These are phyloP conservation scores for Siniperca knerii DNA, from an alignment of 2,113 vertebrate genomes.

Conservation along the genomic window DNA sequence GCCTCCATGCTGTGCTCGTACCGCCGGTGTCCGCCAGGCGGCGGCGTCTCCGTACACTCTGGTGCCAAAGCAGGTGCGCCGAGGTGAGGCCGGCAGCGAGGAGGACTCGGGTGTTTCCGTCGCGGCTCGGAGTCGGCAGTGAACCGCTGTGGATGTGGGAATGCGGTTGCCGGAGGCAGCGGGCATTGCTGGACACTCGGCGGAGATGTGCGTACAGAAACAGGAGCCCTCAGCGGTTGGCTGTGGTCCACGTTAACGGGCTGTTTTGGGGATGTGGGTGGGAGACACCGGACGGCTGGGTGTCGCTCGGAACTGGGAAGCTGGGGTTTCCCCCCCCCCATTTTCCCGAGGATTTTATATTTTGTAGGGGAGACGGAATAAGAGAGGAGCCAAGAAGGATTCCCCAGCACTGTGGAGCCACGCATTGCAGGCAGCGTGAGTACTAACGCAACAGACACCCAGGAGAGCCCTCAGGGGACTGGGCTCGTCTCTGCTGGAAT, in stretches of 20 bases:
- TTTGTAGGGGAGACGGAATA: conserved; percentile 40
- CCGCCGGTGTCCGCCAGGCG: conserved; percentile 56
- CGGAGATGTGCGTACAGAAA: conserved; percentile 62
- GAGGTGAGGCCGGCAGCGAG: conserved; percentile 51
- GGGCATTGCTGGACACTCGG: conserved; percentile 74
- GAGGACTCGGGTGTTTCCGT: conserved; percentile 74
- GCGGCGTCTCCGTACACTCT: conserved; percentile 5
- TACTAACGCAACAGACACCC: conserved; percentile 65
- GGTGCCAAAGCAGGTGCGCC: conserved; percentile 68
- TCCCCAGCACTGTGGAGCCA: conserved; percentile 77
- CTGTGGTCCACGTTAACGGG: conserved; percentile 60
- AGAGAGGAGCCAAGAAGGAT: conserved; percentile 61
- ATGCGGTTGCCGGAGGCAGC: conserved; percentile 79
- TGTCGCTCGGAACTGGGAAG: conserved; percentile 29
- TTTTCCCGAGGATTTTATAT: conserved; percentile 52
- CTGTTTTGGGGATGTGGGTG: conserved; percentile 50
- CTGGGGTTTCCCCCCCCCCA: neutral
- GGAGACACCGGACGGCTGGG: conserved; percentile 31
- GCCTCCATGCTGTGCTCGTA: neutral
- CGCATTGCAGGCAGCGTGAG: conserved; percentile 82
- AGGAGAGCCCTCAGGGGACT: conserved; percentile 47
- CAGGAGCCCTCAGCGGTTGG: conserved; percentile 42
- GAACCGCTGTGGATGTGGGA: conserved; percentile 72
- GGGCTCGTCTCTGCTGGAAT: conserved; percentile 53
- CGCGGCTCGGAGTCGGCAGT: conserved; percentile 44